These are phyloP conservation scores for Cotesia vestalis DNA, from an alignment of 1,140 invertebrate genomes.

Conservation along the genomic window DNA sequence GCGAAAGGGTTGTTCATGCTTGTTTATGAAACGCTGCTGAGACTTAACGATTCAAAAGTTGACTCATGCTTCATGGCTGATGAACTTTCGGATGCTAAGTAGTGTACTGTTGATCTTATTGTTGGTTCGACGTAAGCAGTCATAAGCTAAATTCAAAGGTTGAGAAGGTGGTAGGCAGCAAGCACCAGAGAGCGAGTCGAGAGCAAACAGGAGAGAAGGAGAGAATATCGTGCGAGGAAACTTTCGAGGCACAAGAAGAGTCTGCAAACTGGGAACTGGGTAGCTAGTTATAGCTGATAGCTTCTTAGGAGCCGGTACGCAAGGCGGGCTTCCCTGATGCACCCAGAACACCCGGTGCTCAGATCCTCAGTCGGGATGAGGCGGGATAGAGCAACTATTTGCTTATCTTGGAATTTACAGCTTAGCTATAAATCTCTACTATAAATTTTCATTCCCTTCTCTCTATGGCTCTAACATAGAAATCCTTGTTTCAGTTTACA, in stretches of 20 bases:
- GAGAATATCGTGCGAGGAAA: neutral
- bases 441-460: neutral
- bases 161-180: neutral
- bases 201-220: neutral
- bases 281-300: neutral
- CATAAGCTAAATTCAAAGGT: too few species aligned
- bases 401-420: neutral
- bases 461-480: neutral
- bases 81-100: constrained; percentile 17
- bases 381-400: neutral
- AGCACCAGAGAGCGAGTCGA: neutral
- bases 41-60: constrained; percentile 18
- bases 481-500: neutral
- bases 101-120: constrained; percentile 27
- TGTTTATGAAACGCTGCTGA: constrained; percentile 19
- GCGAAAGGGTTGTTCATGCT: neutral
- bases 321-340: neutral
- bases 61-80: constrained; percentile 22
- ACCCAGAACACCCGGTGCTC: neutral
- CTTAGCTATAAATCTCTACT: neutral
- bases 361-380: neutral
- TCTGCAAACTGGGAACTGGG: neutral
- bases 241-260: neutral
- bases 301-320: neutral
- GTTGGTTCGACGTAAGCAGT: constrained; percentile 16